Conservation (phyloP, 2,888 invertebrate genomes). For the Lamellibrachia columna region DNA sequence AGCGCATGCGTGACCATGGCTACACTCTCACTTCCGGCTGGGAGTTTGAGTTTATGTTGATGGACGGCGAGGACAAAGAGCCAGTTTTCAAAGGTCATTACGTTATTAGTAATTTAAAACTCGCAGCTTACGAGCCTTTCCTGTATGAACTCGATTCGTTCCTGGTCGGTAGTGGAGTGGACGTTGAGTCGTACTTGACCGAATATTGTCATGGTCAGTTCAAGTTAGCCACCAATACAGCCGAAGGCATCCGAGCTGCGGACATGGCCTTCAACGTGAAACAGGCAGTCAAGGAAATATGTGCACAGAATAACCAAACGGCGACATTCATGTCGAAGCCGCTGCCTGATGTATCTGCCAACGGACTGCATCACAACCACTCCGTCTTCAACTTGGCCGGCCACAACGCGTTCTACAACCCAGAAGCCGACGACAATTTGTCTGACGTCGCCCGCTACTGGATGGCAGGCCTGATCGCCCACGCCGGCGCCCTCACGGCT, state of each 20-base stretch:
- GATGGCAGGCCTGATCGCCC: constrained; percentile 34
- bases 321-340: too few relatives aligned
- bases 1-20: too few relatives aligned
- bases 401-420: constrained; percentile 30
- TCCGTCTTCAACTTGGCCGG: constrained; percentile 36
- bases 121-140: background rate
- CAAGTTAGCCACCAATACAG: constrained; percentile 29
- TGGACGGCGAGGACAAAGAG: background rate
- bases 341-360: background rate
- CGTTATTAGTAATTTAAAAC: too few relatives aligned
- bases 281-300: background rate
- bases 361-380: constrained; percentile 40
- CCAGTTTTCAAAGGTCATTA: background rate
- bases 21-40: too few relatives aligned
- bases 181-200: constrained; percentile 7
- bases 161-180: background rate
- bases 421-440: constrained; percentile 27
- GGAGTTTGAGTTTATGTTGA: background rate
- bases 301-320: too few relatives aligned
- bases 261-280: constrained; percentile 29
- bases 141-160: background rate
- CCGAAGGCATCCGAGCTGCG: background rate
- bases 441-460: constrained; percentile 33
- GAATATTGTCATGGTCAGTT: constrained; percentile 31
- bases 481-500: constrained; percentile 26